A percentile compares a stretch with the other conserved stretches of the same genome.
Evolutionary conservation across 2,888 invertebrate species (phyloP).

Genomic region (Labia minor): DNA sequence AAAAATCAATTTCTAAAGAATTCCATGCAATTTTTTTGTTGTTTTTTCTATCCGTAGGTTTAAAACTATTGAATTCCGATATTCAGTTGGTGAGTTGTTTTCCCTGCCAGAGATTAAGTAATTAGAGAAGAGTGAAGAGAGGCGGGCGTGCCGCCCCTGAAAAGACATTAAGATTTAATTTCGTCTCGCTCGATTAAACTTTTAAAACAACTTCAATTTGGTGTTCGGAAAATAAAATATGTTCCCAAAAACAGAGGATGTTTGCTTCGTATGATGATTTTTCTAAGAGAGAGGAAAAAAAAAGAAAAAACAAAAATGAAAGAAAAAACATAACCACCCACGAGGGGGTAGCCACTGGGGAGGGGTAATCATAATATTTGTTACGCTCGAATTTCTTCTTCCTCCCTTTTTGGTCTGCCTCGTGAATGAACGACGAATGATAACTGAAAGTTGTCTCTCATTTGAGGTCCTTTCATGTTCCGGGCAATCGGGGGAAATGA

Average conservation of each 20-base stretch:
- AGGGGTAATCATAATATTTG: background rate
- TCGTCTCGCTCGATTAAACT: constrained; percentile 13
- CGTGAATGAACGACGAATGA: background rate
- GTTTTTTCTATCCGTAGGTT: too few species aligned
- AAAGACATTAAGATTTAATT: background rate
- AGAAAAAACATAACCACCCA: too few species aligned
- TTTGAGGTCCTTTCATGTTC: background rate
- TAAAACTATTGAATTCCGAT: too few species aligned
- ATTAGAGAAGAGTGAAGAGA: too few species aligned
- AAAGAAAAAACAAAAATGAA: background rate
- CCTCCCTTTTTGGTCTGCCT: background rate
- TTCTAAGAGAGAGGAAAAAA: background rate
- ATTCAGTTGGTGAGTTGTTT: too few species aligned
- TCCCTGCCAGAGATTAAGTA: too few species aligned
- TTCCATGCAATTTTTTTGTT: too few species aligned
- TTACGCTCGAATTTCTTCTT: background rate
- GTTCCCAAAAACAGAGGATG: background rate
- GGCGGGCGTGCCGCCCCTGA: background rate
- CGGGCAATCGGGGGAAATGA: background rate
- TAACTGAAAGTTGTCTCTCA: constrained; percentile 8
- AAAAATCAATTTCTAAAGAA: background rate
- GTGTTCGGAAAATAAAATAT: background rate
- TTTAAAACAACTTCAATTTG: background rate
- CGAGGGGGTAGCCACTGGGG: background rate
- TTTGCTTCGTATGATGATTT: background rate